Evolutionary conservation across 2,113 vertebrate genomes (phyloP), one percentile per base, ranked within the genome.

Genomic region (Paedocypris sp.): DNA sequence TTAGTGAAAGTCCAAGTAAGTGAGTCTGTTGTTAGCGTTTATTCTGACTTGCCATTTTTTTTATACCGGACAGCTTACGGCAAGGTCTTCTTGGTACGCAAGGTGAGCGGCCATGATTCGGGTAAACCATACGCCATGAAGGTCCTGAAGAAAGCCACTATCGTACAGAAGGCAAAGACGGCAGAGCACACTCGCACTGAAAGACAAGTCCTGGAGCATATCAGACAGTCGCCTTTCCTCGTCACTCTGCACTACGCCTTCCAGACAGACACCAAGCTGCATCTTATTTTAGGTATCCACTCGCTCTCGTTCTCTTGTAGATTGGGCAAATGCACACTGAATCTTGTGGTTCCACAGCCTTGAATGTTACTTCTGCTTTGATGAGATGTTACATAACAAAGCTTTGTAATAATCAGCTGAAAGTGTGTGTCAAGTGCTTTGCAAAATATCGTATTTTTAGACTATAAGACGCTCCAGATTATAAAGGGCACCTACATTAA

Each of bases 41-140:
- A 58, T 6, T 49, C 28, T n/a, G 7, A 16, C 3, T 13, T 12
- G 15, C 4, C 25, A 45, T 36, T 63, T 7, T 52, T 6, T 15
- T 4, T 2, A 42, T 66, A 23, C 38, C 9, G 16, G 68, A 33
- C 80, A 98, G 93, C 93, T 4, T 97, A 97, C 10, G 94, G 93
- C 62, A 98, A 98, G 72, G 94, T 98, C 58, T 98, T 98, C 81
- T 82, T 98, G 8, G 94, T 97, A 49, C 86, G 94, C 59, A 97
- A 98, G 76, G 82, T 97, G 68, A 98, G 93, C 0, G 93, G 94
- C 3, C 93, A 98, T 0, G 90, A 97, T 71, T 72, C 90, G 2
- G 90, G 92, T 31, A 92, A 94, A 62, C 84, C 97, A 45, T 98
- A 96, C 13, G 94, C 93, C 52, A 98, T 98, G 94, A 98, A 98